Percentiles rank a stretch among this genome's conserved stretches.
phyloP scores from a whole-genome alignment of 2,797 vertebrate genomes.

The Iguana delicatissima region DNA sequence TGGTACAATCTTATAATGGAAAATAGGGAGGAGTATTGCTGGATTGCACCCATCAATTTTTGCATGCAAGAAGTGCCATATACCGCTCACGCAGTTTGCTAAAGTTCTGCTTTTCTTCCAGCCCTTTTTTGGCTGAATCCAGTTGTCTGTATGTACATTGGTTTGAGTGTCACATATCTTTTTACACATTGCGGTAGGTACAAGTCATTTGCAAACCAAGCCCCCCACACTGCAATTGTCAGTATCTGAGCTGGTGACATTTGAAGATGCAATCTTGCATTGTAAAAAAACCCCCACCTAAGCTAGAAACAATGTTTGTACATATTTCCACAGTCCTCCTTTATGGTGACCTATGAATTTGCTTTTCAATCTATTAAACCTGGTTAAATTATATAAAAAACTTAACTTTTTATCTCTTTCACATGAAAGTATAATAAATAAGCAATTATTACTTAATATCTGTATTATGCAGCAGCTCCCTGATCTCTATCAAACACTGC shows the following conservation, averaged over 20 bases:
- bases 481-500: constrained; percentile 52
- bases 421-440: constrained; percentile 32
- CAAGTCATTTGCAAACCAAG: constrained; percentile 4
- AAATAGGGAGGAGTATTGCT: neutral
- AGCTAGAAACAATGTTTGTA: neutral
- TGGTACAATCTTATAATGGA: neutral
- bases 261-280: neutral
- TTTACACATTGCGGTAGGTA: neutral
- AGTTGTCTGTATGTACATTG: neutral
- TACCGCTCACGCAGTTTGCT: neutral
- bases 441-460: constrained; percentile 32
- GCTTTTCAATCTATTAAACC: constrained; percentile 31
- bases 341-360: neutral
- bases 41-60: neutral
- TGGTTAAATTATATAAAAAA: neutral
- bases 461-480: constrained; percentile 61
- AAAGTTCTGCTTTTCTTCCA: neutral
- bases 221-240: neutral
- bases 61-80: neutral
- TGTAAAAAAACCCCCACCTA: neutral
- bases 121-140: neutral
- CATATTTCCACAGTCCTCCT: neutral
- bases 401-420: constrained; percentile 29
- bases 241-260: neutral
- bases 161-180: neutral